Conservation (phyloP, 37 sponge, comb jelly and placozoan genomes). For the Mnemiopsis leidyi region DNA sequence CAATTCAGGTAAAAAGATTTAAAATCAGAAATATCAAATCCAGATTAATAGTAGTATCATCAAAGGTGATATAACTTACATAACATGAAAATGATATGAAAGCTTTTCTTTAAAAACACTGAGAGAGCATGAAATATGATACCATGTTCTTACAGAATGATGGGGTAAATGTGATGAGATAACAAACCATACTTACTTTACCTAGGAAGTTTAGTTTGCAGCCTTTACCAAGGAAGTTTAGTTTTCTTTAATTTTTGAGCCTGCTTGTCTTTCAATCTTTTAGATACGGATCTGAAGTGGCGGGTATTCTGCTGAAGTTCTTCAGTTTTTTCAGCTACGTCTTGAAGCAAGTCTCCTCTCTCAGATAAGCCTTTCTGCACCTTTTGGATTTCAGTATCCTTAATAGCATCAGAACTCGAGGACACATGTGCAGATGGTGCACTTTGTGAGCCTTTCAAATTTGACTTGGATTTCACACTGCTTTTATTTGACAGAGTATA, state of each 20-base stretch:
- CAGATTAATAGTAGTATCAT: too few species aligned
- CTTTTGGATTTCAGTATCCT: neutral
- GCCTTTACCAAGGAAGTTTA: conserved; percentile 10
- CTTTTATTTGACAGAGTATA: too few species aligned
- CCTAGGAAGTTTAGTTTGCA: too few species aligned
- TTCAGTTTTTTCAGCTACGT: neutral
- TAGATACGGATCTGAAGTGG: neutral
- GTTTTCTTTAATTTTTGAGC: conserved; percentile 8
- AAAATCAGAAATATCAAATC: too few species aligned
- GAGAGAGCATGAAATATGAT: too few species aligned
- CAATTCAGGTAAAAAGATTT: too few species aligned
- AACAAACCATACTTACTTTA: too few species aligned
- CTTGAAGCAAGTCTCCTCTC: neutral
- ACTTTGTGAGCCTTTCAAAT: neutral
- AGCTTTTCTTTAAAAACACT: too few species aligned
- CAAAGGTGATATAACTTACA: too few species aligned
- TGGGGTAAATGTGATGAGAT: too few species aligned
- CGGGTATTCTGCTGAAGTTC: neutral
- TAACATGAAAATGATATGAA: too few species aligned
- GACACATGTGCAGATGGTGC: neutral
- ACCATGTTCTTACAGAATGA: too few species aligned
- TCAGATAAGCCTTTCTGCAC: neutral
- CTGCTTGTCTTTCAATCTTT: conserved; percentile 24
- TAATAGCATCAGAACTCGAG: neutral
- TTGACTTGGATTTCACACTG: neutral